These are phyloP conservation scores for Ptychochromis oligacanthus DNA, from an alignment of 2,113 vertebrate species.

Conservation along the genomic window DNA sequence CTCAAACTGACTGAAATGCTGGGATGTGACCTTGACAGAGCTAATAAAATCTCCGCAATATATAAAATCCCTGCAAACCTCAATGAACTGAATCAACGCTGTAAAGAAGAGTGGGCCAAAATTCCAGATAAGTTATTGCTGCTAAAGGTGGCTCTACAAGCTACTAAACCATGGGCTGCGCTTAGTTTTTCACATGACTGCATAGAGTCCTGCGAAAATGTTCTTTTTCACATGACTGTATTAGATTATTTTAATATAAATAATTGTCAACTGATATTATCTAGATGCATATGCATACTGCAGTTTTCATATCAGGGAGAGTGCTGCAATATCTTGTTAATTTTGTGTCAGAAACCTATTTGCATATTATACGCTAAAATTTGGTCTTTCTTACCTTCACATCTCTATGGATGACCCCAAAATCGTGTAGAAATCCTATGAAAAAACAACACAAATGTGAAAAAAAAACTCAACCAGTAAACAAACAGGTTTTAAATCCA, in stretches of 20 bases:
- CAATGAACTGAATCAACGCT: background rate
- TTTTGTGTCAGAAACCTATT: background rate
- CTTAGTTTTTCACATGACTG: no score
- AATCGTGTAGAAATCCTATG: conserved; percentile 91
- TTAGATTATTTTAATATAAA: background rate
- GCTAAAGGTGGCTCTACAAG: no score
- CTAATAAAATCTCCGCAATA: no score
- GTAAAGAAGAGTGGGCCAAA: background rate
- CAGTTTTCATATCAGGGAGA: background rate
- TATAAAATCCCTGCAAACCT: no score
- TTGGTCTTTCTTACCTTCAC: conserved; percentile 84
- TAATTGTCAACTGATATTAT: background rate
- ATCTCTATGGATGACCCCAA: conserved; percentile 93
- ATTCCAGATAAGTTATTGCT: background rate
- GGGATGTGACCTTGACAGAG: background rate
- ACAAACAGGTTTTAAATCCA: background rate
- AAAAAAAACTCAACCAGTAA: background rate
- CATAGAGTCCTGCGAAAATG: background rate
- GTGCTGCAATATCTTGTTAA: background rate
- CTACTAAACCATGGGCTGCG: no score
- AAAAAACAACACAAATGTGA: background rate
- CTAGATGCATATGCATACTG: background rate
- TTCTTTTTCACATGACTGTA: no score
- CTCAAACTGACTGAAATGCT: background rate
- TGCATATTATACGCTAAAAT: background rate